Evolutionary conservation across 2,888 invertebrate genomes (phyloP).

Genomic region (Operophtera brumata): DNA sequence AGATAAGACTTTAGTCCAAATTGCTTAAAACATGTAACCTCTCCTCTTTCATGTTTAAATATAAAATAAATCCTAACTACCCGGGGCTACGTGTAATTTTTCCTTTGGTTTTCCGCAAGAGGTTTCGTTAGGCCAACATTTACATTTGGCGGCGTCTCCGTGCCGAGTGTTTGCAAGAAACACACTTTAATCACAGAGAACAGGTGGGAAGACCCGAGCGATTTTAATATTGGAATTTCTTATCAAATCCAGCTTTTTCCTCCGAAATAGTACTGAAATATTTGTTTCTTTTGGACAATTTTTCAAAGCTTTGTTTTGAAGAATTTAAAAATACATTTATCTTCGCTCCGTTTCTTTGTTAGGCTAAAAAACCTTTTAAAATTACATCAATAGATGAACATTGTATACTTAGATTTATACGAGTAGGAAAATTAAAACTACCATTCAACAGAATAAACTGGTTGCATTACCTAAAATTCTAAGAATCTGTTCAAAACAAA

Average conservation of each 20-base stretch:
- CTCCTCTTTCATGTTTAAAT: not conserved
- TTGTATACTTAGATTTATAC: too few species aligned
- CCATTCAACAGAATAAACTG: too few species aligned
- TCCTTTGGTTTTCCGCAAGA: constrained; percentile 62
- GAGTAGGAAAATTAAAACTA: too few species aligned
- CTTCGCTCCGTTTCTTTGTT: constrained; percentile 14
- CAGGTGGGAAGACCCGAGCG: constrained; percentile 65
- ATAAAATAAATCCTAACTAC: constrained; percentile 17
- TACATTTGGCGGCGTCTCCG: constrained; percentile 63
- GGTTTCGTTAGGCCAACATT: constrained; percentile 68
- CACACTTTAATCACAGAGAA: constrained; percentile 75
- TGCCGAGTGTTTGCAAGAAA: constrained; percentile 59
- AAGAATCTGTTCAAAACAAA: too few species aligned
- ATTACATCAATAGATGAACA: not conserved
- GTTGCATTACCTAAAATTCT: too few species aligned
- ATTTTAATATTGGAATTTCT: constrained; percentile 74
- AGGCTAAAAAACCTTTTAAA: not conserved
- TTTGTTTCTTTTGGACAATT: constrained; percentile 40
- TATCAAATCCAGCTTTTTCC: constrained; percentile 59
- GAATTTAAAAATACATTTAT: constrained; percentile 29
- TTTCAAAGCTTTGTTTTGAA: constrained; percentile 31
- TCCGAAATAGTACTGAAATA: constrained; percentile 44
- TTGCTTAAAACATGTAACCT: not conserved
- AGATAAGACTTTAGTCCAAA: not conserved
- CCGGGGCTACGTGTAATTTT: constrained; percentile 56